Evolutionary conservation across 2,888 invertebrate species (phyloP).

Genomic region (Tetranychus piercei): DNA sequence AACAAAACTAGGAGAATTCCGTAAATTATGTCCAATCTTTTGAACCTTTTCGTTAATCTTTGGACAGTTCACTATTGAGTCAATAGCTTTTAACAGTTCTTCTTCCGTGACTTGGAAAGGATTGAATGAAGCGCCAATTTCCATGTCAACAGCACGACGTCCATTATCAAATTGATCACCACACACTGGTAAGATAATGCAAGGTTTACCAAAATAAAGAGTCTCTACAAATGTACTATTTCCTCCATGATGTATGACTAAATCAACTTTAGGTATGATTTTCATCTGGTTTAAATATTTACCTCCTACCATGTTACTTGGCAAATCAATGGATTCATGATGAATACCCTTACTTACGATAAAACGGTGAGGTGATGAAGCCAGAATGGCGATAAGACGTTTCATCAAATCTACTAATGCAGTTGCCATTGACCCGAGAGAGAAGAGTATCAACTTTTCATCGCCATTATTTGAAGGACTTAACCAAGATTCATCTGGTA

Average conservation of each 20-base stretch:
- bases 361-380: neutral
- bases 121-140: neutral
- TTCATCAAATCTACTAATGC: neutral
- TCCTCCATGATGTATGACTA: conserved; percentile 2
- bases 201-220: conserved; percentile 12
- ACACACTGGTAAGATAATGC: conserved; percentile 12
- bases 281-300: conserved; percentile 5
- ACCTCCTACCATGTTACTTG: neutral
- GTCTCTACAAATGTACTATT: neutral
- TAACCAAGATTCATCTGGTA: neutral
- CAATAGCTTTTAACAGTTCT: neutral
- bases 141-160: neutral
- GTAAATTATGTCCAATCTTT: neutral
- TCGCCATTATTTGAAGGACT: neutral
- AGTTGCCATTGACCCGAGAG: conserved; percentile 7
- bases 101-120: neutral
- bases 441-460: neutral
- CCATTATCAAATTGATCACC: conserved; percentile 9
- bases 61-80: neutral
- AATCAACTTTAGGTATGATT: neutral
- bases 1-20: neutral
- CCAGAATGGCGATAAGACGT: neutral
- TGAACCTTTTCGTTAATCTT: neutral
- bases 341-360: neutral
- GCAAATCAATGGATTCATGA: neutral